Evolutionary conservation across 2,113 vertebrate species (phyloP).

Genomic region (Argyrosomus japonicus): DNA sequence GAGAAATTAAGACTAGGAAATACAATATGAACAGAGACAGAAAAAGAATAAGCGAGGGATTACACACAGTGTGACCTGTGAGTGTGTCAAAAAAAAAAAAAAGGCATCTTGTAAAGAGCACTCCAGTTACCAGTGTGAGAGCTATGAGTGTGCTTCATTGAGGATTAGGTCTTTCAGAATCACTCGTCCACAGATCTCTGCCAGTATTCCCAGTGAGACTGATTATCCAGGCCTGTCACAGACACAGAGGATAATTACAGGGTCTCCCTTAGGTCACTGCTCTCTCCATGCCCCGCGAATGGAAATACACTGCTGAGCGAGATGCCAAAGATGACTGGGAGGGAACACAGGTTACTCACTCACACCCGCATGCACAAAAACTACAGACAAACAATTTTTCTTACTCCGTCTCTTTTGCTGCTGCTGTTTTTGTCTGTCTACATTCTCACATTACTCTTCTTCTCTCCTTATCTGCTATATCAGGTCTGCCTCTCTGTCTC

Average conservation of each 20-base stretch:
- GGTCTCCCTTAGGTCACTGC: slow-evolving; percentile 82
- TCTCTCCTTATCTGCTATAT: not conserved
- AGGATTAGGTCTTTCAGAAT: slow-evolving; percentile 77
- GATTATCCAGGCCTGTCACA: slow-evolving; percentile 83
- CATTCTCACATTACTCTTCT: slow-evolving; percentile 23
- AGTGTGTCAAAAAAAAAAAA: slow-evolving; percentile 41
- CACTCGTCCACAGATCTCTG: slow-evolving; percentile 76
- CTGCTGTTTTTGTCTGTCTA: not conserved
- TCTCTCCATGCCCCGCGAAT: slow-evolving; percentile 68
- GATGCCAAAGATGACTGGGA: slow-evolving; percentile 56
- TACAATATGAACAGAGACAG: slow-evolving; percentile 11
- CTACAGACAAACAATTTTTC: slow-evolving; percentile 30
- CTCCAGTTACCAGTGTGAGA: slow-evolving; percentile 63
- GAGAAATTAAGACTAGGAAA: not conserved
- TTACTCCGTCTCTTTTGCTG: slow-evolving; percentile 13
- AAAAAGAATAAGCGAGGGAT: slow-evolving; percentile 29
- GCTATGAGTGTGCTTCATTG: slow-evolving; percentile 71
- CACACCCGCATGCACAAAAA: slow-evolving; percentile 37
- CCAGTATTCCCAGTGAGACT: slow-evolving; percentile 85
- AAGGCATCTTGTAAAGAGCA: slow-evolving; percentile 63
- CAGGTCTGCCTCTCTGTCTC: slow-evolving; percentile 23
- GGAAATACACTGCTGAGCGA: slow-evolving; percentile 69
- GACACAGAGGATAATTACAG: slow-evolving; percentile 81
- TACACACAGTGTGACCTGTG: slow-evolving; percentile 58
- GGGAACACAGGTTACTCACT: slow-evolving; percentile 64